Evolutionary conservation across 2,888 invertebrate species (phyloP).

Genomic region (Lepidonotus clava): DNA sequence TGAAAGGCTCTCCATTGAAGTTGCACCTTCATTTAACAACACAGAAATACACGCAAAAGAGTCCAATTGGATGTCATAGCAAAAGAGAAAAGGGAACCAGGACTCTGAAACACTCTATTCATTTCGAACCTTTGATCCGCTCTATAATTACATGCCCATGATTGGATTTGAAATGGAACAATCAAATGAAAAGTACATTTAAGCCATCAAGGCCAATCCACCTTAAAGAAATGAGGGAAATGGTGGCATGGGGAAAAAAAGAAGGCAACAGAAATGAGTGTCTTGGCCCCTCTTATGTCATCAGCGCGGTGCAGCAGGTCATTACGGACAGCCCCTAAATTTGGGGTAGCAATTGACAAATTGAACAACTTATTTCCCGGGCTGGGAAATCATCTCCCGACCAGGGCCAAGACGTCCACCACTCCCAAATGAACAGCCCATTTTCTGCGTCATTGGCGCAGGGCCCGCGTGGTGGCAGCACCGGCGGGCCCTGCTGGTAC

Average conservation of each 20-base stretch:
- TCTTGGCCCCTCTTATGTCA: constrained; percentile 3
- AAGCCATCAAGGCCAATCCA: background rate
- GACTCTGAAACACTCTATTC: no score
- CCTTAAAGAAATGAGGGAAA: background rate
- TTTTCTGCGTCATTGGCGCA: constrained; percentile 31
- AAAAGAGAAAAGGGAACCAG: no score
- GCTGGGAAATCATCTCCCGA: no score
- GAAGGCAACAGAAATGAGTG: background rate
- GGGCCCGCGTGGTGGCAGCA: constrained; percentile 22
- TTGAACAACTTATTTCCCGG: constrained; percentile 49
- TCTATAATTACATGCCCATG: constrained; percentile 23
- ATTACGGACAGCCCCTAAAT: background rate
- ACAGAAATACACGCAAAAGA: no score
- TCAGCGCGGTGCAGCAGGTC: background rate
- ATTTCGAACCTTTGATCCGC: constrained; percentile 1
- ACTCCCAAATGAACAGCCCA: constrained; percentile 34
- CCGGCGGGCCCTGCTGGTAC: background rate
- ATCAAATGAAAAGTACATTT: constrained; percentile 11
- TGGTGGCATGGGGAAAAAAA: background rate
- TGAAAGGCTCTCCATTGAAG: no score
- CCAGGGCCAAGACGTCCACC: background rate
- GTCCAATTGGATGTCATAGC: no score
- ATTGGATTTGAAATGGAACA: constrained; percentile 7
- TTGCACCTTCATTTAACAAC: no score
- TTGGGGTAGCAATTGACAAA: constrained; percentile 33